Base-by-base conservation (phyloP, 2,888 invertebrate genomes). In the Phaedon cochleariae region DNA sequence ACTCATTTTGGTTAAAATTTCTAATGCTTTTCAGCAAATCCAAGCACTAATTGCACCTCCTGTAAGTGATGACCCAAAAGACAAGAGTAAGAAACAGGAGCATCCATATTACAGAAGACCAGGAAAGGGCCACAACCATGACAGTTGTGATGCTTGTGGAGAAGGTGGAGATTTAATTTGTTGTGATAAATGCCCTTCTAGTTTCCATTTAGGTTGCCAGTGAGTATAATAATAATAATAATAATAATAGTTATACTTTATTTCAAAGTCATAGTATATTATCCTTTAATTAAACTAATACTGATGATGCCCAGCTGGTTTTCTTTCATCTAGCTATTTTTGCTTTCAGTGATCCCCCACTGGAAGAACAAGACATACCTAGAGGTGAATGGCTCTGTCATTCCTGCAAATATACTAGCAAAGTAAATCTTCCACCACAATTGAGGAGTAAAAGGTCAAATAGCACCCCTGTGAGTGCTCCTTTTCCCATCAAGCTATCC, bases 131-230 rank as follows among this genome's bases (percentile, higher is more conserved):
- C 94, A 94, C 79, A 97, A 97, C 84, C 94, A 93, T 80, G 97
- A 97, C 80, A 91, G 91, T 72, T 98, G 98, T 81, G 96, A 97
- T 85, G 93, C 95, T 60, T 98, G 98, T 82, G 90, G 92, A 59
- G 97, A 97, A 85, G 96, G 96, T 31, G 97, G 98, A 1, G 96
- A 96, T 83, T 85, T 98, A 37, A 90, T 98, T 64, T 97, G 97
- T 83, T 98, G 98, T 82, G 97, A 98, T 83, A 91, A 92, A 70
- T 98, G 98, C 78, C 96, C 97, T 0, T 95, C 96, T 29, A 96
- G 97, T 69, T 98, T 98, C 84, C 98, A 98, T 85, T 87, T 97
- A 65, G 90, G 93, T 75, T 98, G 98, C 90, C 96, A 97, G 96
- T 97, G 85, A 90, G 90, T 86, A 74, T 41, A 4, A 41, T 15